Evolutionary conservation across 2,888 invertebrate species (phyloP).

Genomic region (Hyposoter didymator): DNA sequence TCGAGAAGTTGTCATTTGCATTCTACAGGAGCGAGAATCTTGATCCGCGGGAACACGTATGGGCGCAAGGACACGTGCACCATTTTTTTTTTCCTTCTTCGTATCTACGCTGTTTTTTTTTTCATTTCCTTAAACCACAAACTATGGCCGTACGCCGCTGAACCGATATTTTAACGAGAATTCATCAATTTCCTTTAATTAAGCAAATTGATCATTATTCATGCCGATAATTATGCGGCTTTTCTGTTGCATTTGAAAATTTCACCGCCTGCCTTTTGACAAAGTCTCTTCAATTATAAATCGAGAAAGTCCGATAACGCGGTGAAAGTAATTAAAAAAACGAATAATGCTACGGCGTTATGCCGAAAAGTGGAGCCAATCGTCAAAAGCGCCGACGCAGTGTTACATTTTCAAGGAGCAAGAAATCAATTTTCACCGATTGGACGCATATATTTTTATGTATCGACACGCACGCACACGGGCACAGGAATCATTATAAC

Average conservation of each 20-base stretch:
- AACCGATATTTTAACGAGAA: neutral
- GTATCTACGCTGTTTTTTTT: conserved; percentile 10
- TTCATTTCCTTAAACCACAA: neutral
- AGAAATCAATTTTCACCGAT: conserved; percentile 67
- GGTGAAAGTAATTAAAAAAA: conserved; percentile 43
- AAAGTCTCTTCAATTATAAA: neutral
- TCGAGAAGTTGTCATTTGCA: conserved; percentile 77
- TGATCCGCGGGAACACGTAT: conserved; percentile 24
- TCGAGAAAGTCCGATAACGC: conserved; percentile 27
- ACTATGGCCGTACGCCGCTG: neutral
- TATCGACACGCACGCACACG: neutral
- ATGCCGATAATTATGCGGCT: neutral
- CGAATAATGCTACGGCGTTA: conserved; percentile 19
- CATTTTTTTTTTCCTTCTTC: conserved; percentile 12
- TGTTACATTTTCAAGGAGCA: conserved; percentile 52
- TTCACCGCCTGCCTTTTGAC: neutral
- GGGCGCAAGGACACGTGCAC: conserved; percentile 69
- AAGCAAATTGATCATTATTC: neutral
- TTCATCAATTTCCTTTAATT: neutral
- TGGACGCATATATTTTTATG: conserved; percentile 25
- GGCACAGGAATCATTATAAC: neutral
- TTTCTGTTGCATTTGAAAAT: neutral
- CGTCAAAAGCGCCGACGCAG: conserved; percentile 60
- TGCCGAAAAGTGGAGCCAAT: conserved; percentile 61
- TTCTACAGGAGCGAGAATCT: conserved; percentile 70